Conservation (phyloP, 1,140 invertebrate genomes). For the Trichonephila inaurata region DNA sequence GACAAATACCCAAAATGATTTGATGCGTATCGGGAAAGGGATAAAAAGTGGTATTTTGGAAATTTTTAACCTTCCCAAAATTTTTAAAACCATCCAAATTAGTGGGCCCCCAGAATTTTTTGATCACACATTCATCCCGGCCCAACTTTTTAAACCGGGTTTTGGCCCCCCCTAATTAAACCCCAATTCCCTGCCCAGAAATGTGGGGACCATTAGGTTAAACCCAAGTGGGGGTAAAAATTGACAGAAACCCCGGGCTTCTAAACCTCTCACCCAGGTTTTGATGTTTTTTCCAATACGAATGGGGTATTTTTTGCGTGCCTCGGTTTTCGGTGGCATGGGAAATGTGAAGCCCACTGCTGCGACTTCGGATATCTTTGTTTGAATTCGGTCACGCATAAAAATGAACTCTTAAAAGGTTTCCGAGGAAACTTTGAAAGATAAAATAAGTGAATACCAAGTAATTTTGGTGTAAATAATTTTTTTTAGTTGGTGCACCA, state of each 20-base stretch:
- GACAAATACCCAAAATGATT: no score
- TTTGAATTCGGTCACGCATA: not conserved
- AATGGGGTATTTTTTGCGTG: not conserved
- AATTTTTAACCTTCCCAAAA: no score
- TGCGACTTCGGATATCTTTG: not conserved
- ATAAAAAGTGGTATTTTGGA: no score
- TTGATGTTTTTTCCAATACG: not conserved
- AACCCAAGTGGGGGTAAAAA: slow-evolving; percentile 10
- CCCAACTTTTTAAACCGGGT: not conserved
- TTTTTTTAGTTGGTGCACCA: no score
- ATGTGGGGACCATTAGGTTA: not conserved
- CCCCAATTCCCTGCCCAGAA: no score
- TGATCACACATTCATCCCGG: not conserved
- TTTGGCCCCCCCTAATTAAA: not conserved
- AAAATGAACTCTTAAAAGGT: not conserved
- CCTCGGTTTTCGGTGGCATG: not conserved
- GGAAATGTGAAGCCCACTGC: not conserved
- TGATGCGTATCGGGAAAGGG: no score
- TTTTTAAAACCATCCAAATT: no score
- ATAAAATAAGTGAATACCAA: no score
- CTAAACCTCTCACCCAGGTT: not conserved
- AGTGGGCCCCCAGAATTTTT: no score
- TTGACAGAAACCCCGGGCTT: not conserved
- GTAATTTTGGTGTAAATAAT: no score
- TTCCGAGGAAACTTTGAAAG: not conserved